phyloP scores from a whole-genome alignment of 2,888 invertebrate species.

The Empis livida region DNA sequence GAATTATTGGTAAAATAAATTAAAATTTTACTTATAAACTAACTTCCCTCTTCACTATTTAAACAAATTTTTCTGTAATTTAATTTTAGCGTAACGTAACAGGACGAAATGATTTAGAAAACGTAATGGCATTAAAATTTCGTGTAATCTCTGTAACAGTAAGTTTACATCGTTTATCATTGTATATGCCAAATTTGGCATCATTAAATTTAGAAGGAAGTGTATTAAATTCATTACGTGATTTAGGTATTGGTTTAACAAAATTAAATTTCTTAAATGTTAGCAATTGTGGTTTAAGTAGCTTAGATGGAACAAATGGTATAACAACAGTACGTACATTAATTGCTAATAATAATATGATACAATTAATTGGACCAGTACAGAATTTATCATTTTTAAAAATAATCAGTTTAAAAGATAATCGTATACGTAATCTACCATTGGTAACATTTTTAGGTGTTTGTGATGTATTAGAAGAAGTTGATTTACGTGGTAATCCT shows the following conservation, averaged over 20 bases:
- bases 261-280: conserved; percentile 40
- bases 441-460: conserved; percentile 29
- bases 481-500: conserved; percentile 41
- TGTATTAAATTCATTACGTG: conserved; percentile 49
- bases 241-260: conserved; percentile 51
- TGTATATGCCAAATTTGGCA: conserved; percentile 47
- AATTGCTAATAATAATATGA: conserved; percentile 48
- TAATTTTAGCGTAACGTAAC: conserved; percentile 34
- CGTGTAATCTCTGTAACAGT: conserved; percentile 52
- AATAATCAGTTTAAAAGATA: conserved; percentile 35
- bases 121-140: conserved; percentile 45
- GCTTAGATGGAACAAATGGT: conserved; percentile 55
- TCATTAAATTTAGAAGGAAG: conserved; percentile 54
- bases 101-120: conserved; percentile 36
- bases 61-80: background rate
- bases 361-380: conserved; percentile 48
- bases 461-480: conserved; percentile 40
- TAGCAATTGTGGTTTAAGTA: conserved; percentile 49
- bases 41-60: no score
- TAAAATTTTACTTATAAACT: background rate
- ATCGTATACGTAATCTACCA: conserved; percentile 29
- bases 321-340: conserved; percentile 47
- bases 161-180: conserved; percentile 47
- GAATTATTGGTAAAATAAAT: conserved; percentile 41
- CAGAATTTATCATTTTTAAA: conserved; percentile 40